A percentile compares a stretch with the other conserved stretches of the same genome.
Conservation (phyloP, 2,113 vertebrate species). For the Opisthocomus hoazin region DNA sequence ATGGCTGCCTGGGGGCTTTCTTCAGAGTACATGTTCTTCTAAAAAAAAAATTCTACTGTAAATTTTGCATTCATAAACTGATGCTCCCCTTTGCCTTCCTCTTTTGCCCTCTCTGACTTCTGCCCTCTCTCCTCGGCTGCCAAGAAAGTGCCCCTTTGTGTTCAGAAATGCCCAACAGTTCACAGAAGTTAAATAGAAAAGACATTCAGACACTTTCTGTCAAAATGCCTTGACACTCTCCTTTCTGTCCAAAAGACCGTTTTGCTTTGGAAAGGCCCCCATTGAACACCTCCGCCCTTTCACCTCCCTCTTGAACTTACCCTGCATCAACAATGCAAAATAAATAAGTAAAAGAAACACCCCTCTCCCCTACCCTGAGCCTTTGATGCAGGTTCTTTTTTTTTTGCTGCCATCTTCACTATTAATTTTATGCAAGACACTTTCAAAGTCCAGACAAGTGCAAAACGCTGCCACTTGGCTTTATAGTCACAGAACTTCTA, state of each 20-base stretch:
- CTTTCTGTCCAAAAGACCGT: slow-evolving; percentile 32
- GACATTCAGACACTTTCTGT: slow-evolving; percentile 59
- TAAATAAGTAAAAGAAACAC: slow-evolving; percentile 17
- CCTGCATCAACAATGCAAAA: slow-evolving; percentile 17
- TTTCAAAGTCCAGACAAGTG: not conserved
- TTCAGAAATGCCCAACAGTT: slow-evolving; percentile 40
- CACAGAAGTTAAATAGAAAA: slow-evolving; percentile 64
- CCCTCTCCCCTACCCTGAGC: not conserved
- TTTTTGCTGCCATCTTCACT: not conserved
- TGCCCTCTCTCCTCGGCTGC: slow-evolving; percentile 42
- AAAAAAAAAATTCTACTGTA: slow-evolving; percentile 58
- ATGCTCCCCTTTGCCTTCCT: slow-evolving; percentile 56
- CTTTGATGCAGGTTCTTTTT: not conserved
- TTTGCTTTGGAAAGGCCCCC: slow-evolving; percentile 21
- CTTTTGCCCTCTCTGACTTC: slow-evolving; percentile 66
- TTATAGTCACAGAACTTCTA: not conserved
- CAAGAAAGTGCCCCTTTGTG: slow-evolving; percentile 70
- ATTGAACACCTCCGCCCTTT: slow-evolving; percentile 1
- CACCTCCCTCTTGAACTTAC: slow-evolving; percentile 41
- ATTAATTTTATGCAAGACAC: not conserved
- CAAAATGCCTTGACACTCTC: slow-evolving; percentile 32
- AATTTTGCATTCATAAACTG: slow-evolving; percentile 72
- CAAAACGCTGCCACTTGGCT: not conserved
- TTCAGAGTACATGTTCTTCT: slow-evolving; percentile 53
- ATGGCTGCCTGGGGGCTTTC: slow-evolving; percentile 47